Evolutionary conservation across 1,140 invertebrate genomes (phyloP), one percentile per base, ranked within the genome.

Genomic region (Pseudomyrmex pallidus): DNA sequence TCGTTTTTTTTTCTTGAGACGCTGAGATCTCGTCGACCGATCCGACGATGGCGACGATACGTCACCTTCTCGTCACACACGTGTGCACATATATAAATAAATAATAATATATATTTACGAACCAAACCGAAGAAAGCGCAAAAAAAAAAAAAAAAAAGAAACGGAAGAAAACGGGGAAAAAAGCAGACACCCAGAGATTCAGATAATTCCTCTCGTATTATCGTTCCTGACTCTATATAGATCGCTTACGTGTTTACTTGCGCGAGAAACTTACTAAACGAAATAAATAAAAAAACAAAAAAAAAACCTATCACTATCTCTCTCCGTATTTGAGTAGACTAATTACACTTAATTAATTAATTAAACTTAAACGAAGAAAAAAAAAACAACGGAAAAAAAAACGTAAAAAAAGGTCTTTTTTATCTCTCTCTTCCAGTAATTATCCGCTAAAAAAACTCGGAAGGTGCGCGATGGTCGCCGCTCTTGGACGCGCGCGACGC

Each of bases 161-260:
- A 70, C 35, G 54, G 25, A 80, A 20, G 17, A 52, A 35, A 62
- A 59, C 20, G 46, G 61, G 15, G 44, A 82, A 63, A 63, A 59
- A 80, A 48, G 10, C 54, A 62, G 22, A 74, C 57, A 54, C 72
- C 35, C 35, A 35, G 35, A 35, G 35, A 35, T 35, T 35, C 35
- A 35, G 35, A 86, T 83, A 83, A 87, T 86, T 84, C 85, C 86
- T 86, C 85, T 85, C 68, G 68, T 80, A 70, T 86, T 87, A 84
- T 84, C 73, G 86, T 87, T 87, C 80, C 85, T 87, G 82, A 80
- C 66, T 74, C 64, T 87, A 84, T 83, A 87, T 87, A 84, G 73
- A 77, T 87, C 82, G 85, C 86, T 87, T 84, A 77, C 86, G 70
- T 12, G 70, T 64, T 78, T 72, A 78, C 70, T 77, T 73, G 64